A percentile compares a stretch with the other conserved stretches of the same genome.
Evolutionary conservation across 2,797 vertebrate species (phyloP).

Genomic region (Periophthalmus magnuspinnatus): DNA sequence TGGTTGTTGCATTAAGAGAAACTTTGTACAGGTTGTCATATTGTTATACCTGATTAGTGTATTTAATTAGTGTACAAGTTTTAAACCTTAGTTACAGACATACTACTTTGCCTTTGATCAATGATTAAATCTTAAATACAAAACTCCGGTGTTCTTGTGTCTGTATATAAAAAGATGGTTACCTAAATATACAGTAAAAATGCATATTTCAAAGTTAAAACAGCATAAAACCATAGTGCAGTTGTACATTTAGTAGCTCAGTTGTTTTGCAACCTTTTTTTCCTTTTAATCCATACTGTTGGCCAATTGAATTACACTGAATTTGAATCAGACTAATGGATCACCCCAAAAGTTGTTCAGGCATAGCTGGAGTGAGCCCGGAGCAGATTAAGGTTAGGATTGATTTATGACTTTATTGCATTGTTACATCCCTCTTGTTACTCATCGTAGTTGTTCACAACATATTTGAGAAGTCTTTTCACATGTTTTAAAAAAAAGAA

Average conservation of each 20-base stretch:
- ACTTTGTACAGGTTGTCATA: conserved; percentile 2
- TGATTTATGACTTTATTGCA: neutral
- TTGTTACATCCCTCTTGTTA: conserved; percentile 3
- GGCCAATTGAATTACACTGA: no score
- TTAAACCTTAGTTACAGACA: conserved; percentile 17
- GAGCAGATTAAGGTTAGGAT: neutral
- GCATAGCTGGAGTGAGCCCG: neutral
- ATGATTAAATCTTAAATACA: conserved; percentile 42
- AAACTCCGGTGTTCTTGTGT: conserved; percentile 21
- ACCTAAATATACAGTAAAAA: neutral
- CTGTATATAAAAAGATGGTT: conserved; percentile 3
- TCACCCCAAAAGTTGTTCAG: no score
- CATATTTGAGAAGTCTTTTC: conserved; percentile 13
- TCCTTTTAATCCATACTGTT: neutral
- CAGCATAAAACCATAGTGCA: neutral
- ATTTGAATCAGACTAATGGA: no score
- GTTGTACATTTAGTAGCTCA: neutral
- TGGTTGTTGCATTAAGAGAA: neutral
- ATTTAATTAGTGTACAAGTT: conserved; percentile 30
- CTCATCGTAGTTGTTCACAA: conserved; percentile 6
- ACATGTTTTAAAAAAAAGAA: conserved; percentile 12
- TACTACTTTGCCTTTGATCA: conserved; percentile 4
- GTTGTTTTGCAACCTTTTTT: neutral
- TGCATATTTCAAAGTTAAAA: neutral
- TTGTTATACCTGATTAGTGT: neutral